phyloP scores from a whole-genome alignment of 2,888 invertebrate species.

The Synanthedon andrenaeformis region DNA sequence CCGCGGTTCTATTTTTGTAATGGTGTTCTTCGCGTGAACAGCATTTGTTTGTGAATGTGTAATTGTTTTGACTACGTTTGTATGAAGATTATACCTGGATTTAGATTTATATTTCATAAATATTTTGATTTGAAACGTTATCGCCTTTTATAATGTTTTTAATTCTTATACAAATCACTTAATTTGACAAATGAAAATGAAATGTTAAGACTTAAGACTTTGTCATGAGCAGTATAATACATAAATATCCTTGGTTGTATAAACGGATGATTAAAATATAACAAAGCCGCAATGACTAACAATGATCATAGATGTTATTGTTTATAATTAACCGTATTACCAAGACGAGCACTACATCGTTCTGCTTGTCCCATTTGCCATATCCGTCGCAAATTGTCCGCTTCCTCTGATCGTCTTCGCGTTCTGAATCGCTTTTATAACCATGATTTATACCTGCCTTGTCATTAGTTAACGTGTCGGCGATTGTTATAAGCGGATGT shows the following conservation, averaged over 20 bases:
- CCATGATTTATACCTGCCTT: constrained; percentile 66
- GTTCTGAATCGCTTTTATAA: constrained; percentile 40
- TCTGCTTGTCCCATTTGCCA: constrained; percentile 56
- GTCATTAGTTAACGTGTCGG: constrained; percentile 61
- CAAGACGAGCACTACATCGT: constrained; percentile 14
- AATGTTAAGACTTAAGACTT: no score
- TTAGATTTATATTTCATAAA: neutral
- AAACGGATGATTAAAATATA: neutral
- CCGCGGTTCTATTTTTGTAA: constrained; percentile 48
- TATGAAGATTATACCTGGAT: neutral
- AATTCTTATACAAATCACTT: no score
- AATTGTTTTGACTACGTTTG: neutral
- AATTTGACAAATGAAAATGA: no score
- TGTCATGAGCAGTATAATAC: no score
- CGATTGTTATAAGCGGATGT: constrained; percentile 50
- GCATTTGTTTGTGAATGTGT: constrained; percentile 22
- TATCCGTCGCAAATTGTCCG: constrained; percentile 66
- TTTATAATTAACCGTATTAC: neutral
- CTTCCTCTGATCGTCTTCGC: constrained; percentile 56
- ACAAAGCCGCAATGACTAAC: neutral
- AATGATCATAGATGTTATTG: neutral
- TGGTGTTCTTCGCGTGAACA: constrained; percentile 42
- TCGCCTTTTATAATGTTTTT: no score
- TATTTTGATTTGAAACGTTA: no score
- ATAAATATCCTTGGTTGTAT: no score